Evolutionary conservation across 2,113 vertebrate genomes (phyloP).

Genomic region (Fregetta grallaria): DNA sequence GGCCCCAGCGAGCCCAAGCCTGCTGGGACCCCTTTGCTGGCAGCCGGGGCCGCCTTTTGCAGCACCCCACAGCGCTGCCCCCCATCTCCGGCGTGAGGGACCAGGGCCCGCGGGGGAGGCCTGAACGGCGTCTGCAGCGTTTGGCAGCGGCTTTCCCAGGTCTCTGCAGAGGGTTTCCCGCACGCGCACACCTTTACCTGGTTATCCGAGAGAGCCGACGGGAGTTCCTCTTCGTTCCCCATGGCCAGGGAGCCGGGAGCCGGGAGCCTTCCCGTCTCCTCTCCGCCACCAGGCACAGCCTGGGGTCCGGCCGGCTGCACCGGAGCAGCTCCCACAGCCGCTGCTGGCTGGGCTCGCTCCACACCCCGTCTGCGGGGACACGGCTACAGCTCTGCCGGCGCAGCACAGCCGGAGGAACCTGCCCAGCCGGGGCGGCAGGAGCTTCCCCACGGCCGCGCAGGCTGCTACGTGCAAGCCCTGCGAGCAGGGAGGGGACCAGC

Average conservation of each 20-base stretch:
- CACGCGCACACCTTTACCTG: background rate
- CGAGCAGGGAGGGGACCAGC: background rate
- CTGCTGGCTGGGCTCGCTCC: background rate
- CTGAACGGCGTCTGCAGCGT: fast-evolving
- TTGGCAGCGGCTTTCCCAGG: background rate
- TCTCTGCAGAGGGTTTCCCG: background rate
- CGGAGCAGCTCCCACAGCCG: background rate
- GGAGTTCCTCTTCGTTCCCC: fast-evolving
- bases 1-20: background rate
- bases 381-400: background rate
- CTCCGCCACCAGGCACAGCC: background rate
- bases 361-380: background rate
- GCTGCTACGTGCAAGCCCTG: background rate
- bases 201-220: background rate
- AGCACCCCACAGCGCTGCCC: fast-evolving
- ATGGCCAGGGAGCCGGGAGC: background rate
- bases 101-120: too few relatives aligned
- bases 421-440: background rate
- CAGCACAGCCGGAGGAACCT: background rate
- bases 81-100: fast-evolving
- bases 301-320: background rate
- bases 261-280: background rate
- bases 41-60: fast-evolving
- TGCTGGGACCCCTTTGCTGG: background rate
- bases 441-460: background rate